A percentile compares a stretch with the other conserved stretches of the same genome.
Conservation (phyloP, 2,797 vertebrate species). For the Potorous gilbertii region DNA sequence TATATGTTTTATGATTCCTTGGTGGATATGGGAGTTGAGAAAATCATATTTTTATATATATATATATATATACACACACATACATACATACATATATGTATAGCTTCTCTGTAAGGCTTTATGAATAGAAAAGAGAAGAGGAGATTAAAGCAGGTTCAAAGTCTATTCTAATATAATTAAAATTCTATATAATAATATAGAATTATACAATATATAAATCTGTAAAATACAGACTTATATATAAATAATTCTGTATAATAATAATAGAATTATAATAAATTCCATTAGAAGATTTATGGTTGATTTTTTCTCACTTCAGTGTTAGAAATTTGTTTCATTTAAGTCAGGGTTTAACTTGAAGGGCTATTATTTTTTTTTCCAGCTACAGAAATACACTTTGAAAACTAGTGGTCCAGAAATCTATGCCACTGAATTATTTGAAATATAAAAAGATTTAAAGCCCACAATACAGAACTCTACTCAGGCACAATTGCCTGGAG, state of each 20-base stretch:
- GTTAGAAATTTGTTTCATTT: slow-evolving; percentile 2
- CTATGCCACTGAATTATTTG: neutral
- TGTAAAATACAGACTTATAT: too few species aligned
- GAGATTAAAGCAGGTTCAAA: neutral
- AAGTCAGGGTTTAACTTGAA: slow-evolving; percentile 12
- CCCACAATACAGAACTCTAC: neutral
- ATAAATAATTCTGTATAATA: too few species aligned
- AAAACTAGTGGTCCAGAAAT: slow-evolving; percentile 5
- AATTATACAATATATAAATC: too few species aligned
- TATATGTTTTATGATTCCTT: slow-evolving; percentile 2
- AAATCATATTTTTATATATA: too few species aligned
- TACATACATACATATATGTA: neutral
- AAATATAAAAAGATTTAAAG: slow-evolving; percentile 29
- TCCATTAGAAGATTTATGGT: neutral
- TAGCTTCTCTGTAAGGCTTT: neutral
- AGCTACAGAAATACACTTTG: neutral
- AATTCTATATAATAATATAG: neutral
- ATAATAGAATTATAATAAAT: neutral
- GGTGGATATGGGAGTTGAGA: neutral
- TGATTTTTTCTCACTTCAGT: neutral
- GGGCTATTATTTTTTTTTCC: neutral
- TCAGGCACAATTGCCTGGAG: slow-evolving; percentile 17
- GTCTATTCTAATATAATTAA: neutral
- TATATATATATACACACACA: too few species aligned
- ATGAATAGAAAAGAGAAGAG: neutral